Conservation (phyloP, 2,888 invertebrate species). For the Drosophila mercatorum region DNA sequence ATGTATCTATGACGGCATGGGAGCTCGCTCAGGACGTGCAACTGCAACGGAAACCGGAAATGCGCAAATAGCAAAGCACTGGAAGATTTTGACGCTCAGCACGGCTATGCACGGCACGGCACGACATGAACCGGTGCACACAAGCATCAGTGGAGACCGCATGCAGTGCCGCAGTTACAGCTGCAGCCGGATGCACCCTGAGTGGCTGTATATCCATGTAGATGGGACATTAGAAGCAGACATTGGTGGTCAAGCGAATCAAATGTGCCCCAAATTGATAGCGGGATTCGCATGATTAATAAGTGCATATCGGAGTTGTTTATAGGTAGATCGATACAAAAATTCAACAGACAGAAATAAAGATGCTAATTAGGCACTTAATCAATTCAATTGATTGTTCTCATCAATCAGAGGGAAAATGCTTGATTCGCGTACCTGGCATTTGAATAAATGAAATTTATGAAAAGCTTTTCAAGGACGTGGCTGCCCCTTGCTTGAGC, state of each 20-base stretch:
- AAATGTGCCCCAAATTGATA: constrained; percentile 1
- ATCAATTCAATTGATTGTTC: constrained; percentile 13
- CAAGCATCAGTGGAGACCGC: constrained; percentile 49
- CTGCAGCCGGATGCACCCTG: constrained; percentile 25
- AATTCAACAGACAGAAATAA: background rate
- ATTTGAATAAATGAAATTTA: background rate
- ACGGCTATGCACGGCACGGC: constrained; percentile 16
- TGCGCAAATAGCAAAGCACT: constrained; percentile 81
- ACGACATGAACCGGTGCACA: constrained; percentile 16
- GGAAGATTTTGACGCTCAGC: constrained; percentile 68
- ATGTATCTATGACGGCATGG: constrained; percentile 52
- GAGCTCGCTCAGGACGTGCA: constrained; percentile 60
- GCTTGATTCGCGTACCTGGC: background rate
- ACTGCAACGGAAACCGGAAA: constrained; percentile 80
- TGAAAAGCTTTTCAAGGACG: background rate
- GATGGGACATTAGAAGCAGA: constrained; percentile 50
- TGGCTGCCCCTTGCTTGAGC: background rate
- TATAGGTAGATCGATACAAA: background rate
- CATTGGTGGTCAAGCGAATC: background rate
- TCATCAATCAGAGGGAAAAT: background rate
- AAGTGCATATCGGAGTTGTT: background rate
- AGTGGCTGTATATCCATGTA: constrained; percentile 55
- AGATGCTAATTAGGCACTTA: constrained; percentile 13
- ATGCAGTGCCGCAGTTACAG: constrained; percentile 51
- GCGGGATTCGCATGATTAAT: constrained; percentile 1